Base-by-base conservation (phyloP, 1,140 invertebrate genomes). In the Bombus terrestris region DNA sequence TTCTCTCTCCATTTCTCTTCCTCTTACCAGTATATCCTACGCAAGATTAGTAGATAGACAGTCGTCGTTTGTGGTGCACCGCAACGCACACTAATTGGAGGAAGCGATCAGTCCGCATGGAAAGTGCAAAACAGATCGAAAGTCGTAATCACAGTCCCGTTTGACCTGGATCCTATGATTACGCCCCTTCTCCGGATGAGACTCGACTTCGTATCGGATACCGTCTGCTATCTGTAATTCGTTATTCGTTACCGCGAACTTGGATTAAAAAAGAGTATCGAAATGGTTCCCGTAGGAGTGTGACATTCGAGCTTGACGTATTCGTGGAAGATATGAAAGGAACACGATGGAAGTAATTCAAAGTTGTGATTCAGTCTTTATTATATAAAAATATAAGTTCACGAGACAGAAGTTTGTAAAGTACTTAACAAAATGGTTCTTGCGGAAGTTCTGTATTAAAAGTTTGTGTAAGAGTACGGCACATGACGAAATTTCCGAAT, bases 41-140 rank as follows among this genome's bases (percentile, higher is more conserved):
- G 37, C 8, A 22, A 68, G 86, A 88, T 86, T 88, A 72, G 37
- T 86, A 86, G 59, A 62, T 86, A 86, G 59, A 62, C n/a, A 25
- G 37, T 3, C 15, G 62, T 75, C 72, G 68, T 71, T 79, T n/a
- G 74, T 22, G 75, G 66, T 25, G 12, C 10, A n/a, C 32, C 43
- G 3, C 5, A n/a, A 62, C 37, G 35, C 12, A 5, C 32, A 5
- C 35, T 80, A 82, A 88, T 89, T 86, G 71, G 59, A 75, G n/a
- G n/a, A 41, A 69, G 69, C 53, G 57, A 66, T 28, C 32, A n/a
- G 39, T 6, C 5, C 28, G 43, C 39, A 25, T n/a, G 41, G 59
- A 66, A 68, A 62, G 32, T 83, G 22, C 62, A 68, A 83, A 77
- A 83, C 35, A 53, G 47, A 59, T 88, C 82, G 39, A 72, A 80